These are phyloP conservation scores for Haemorhous mexicanus DNA, from an alignment of 2,113 vertebrate genomes.

Conservation along the genomic window DNA sequence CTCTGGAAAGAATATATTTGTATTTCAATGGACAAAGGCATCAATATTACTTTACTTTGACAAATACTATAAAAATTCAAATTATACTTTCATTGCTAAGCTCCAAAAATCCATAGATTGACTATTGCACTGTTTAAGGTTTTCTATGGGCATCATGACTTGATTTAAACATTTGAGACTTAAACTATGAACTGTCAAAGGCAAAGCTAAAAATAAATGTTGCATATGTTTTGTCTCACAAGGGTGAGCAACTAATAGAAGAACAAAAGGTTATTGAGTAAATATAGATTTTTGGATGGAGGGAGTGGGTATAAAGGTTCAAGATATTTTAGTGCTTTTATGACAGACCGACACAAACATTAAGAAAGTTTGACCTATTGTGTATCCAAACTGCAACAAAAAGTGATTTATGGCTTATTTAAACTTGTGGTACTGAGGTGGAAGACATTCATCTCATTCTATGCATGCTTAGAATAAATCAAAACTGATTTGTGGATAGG, in stretches of 20 bases:
- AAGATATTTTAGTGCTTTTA: constrained; percentile 33
- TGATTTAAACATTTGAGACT: neutral
- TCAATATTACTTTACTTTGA: neutral
- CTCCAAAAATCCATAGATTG: neutral
- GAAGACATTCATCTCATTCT: constrained; percentile 43
- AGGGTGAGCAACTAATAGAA: neutral
- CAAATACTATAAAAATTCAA: neutral
- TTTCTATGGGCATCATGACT: neutral
- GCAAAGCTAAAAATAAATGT: neutral
- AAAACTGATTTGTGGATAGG: constrained; percentile 19
- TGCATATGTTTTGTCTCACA: neutral
- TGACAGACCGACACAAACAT: constrained; percentile 48
- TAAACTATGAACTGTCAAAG: neutral
- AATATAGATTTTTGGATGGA: constrained; percentile 46
- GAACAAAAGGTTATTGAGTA: constrained; percentile 40
- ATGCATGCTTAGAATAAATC: constrained; percentile 1
- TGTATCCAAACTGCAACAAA: constrained; percentile 8
- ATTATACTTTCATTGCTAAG: neutral
- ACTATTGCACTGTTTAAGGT: neutral
- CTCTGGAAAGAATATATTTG: neutral
- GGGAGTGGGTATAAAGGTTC: neutral
- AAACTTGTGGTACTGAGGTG: constrained; percentile 26
- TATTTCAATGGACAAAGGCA: neutral
- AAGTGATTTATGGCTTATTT: constrained; percentile 38
- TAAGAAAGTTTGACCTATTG: constrained; percentile 26